Evolutionary conservation across 2,113 vertebrate species (phyloP), one percentile per base, ranked within the genome.

Genomic region (Edolisoma coerulescens): DNA sequence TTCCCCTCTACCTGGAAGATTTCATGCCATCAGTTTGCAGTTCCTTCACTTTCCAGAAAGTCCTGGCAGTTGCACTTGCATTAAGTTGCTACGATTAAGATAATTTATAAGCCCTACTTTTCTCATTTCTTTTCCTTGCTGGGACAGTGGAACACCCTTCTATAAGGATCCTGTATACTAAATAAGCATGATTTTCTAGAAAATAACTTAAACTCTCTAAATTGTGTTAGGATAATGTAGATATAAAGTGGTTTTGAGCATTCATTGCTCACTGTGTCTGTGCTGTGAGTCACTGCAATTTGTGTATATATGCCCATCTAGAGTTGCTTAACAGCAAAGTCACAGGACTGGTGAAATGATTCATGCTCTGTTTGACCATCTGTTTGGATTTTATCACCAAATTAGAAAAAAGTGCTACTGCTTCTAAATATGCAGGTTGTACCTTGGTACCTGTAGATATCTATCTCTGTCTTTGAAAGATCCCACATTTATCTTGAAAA

Each of bases 361-460:
- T 87, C 28, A 35, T n/a, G 15, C 73, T 61, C 74, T 63, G 11
- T 33, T 69, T 54, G 75, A 61, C 78, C 44, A 63, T 56, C 90
- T 88, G 71, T 52, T 96, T 82, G 77, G 49, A 84, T 90, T 95
- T 95, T 90, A 95, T 93, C 86, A 64, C 53, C 27, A n/a, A 65
- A 47, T 50, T 74, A 37, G 50, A 49, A 92, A 49, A 84, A 91
- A 87, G 21, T 57, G 50, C 28, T 47, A 3, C 71, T 71, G 50
- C 50, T 76, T 86, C 71, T 57, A 82, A 86, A 42, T 20, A 49
- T 11, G 18, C 67, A 30, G 50, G 26, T 80, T 69, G 82, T 85
- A 69, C 79, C 69, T 89, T 35, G 35, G 77, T 94, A 78, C 77
- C 74, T 89, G 28, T 10, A 76, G 88, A 87, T 94, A 64, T 24